phyloP scores from a whole-genome alignment of 2,113 vertebrate genomes.

The Ivindomyrus marchei region DNA sequence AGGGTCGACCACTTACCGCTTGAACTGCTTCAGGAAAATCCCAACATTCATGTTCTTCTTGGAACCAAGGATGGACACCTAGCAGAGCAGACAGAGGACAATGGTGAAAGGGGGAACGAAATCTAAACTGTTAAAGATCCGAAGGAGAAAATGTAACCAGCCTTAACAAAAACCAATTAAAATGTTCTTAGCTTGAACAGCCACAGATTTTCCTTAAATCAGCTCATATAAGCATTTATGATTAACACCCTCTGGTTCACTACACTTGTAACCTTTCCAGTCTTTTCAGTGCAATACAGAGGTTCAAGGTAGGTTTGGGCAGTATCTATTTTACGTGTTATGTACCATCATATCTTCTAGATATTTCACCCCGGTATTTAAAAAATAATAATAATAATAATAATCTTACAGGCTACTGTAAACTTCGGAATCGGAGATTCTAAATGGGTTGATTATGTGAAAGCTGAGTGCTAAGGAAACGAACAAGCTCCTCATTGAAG shows the following conservation, averaged over 20 bases:
- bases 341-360: not conserved
- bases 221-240: not conserved
- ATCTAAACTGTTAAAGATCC: not conserved
- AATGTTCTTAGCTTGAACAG: not conserved
- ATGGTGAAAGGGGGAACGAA: not conserved
- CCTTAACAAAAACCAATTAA: not conserved
- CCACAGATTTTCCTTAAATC: not conserved
- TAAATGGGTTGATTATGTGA: not conserved
- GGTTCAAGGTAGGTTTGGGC: not conserved
- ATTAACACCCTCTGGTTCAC: not conserved
- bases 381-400: too few relatives aligned
- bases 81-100: conserved; percentile 19
- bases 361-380: not conserved
- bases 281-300: not conserved
- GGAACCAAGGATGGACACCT: conserved; percentile 63
- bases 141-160: not conserved
- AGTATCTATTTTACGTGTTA: not conserved
- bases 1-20: conserved; percentile 56
- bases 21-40: conserved; percentile 75
- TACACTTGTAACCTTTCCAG: not conserved
- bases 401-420: not conserved
- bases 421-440: not conserved
- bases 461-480: not conserved
- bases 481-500: not conserved
- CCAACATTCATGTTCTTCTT: conserved; percentile 73